Evolutionary conservation across 2,888 invertebrate genomes (phyloP).

Genomic region (Shargacucullia verbasci): DNA sequence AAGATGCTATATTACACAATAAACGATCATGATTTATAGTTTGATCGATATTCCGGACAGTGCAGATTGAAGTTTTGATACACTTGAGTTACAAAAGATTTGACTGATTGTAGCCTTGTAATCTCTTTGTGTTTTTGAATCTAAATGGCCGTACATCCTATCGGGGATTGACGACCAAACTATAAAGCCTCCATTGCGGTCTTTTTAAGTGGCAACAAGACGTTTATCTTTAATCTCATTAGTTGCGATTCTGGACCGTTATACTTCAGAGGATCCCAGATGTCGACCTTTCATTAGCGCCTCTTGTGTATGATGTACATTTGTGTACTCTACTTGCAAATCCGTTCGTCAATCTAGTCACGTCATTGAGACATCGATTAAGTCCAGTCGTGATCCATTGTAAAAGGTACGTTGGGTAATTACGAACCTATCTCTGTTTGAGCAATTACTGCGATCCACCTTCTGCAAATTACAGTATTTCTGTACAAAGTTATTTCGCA

Average conservation of each 20-base stretch:
- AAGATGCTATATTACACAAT: constrained; percentile 30
- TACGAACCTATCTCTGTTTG: constrained; percentile 52
- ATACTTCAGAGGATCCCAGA: not conserved
- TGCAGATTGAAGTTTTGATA: constrained; percentile 16
- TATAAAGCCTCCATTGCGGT: not conserved
- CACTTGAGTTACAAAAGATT: constrained; percentile 4
- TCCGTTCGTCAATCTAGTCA: constrained; percentile 48
- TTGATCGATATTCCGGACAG: constrained; percentile 23
- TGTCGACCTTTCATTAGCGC: constrained; percentile 21
- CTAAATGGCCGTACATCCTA: constrained; percentile 1
- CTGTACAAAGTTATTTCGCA: constrained; percentile 8
- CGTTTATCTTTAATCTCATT: constrained; percentile 23
- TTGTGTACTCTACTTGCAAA: constrained; percentile 23
- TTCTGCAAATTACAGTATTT: constrained; percentile 36
- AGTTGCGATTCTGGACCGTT: constrained; percentile 3
- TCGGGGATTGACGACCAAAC: constrained; percentile 4
- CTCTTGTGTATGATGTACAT: constrained; percentile 19
- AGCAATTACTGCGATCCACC: constrained; percentile 45
- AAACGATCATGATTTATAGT: constrained; percentile 8
- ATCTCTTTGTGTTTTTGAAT: constrained; percentile 17
- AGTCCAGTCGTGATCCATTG: constrained; percentile 61
- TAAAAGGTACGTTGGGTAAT: constrained; percentile 56
- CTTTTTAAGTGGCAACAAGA: constrained; percentile 11
- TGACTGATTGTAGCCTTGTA: constrained; percentile 2
- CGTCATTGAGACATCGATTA: constrained; percentile 61